Base-by-base conservation (phyloP, 2,888 invertebrate species). In the Tortricodes alternella region DNA sequence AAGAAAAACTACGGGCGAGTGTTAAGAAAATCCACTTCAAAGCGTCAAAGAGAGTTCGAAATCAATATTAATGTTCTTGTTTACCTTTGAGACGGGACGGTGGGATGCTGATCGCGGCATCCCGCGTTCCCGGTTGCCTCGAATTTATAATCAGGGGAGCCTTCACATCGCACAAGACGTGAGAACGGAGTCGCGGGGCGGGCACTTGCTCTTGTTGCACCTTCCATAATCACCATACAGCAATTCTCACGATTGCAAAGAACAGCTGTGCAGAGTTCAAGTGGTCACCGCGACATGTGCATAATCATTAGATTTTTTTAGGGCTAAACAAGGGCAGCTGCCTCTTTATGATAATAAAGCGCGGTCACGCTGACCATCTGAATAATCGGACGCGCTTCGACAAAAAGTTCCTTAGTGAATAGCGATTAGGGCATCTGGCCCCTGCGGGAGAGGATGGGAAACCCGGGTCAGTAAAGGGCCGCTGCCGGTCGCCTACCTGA, bases 31-130 rank as follows among this genome's bases (percentile, higher is more conserved):
- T 80, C 73, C 67, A 73, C 75, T 81, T 83, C 80, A 81, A 81
- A 85, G 82, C 72, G 76, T 80, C 83, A 83, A 83, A 83, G 87
- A 77, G 79, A 77, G 74, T 75, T 70, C 75, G 78, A 76, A 79
- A 87, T 89, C 87, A 88, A 88, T 89, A 88, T 88, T 89, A 85
- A 89, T 86, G 82, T 74, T 74, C 81, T 83, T 87, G 84, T 88
- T 86, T 86, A 83, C 83, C 80, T 86, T 88, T 88, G 85, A 85
- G 79, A 73, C 71, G 74, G 71, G 67, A 69, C 66, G 65, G 68
- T 71, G 81, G 72, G 76, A 73, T 74, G 77, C 70, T 74, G 74
- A 75, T 78, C 75, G 70, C 73, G 71, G 73, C 71, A 70, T 70
- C 77, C 69, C 79, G 75, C 23, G 46, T 18, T 37, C 46, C 73